Evolutionary conservation across 2,888 invertebrate species (phyloP).

Genomic region (Limnephilus marmoratus): DNA sequence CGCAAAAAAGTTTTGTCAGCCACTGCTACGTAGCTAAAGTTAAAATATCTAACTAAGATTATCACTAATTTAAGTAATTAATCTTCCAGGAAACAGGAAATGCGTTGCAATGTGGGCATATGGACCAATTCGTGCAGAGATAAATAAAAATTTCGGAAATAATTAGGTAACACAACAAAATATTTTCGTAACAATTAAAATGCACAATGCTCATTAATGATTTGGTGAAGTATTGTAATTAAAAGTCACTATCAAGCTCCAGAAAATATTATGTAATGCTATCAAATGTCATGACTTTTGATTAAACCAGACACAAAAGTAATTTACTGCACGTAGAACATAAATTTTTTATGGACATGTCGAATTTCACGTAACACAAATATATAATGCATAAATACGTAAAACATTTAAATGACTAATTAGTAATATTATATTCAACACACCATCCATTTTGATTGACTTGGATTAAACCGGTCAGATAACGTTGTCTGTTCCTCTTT

Average conservation of each 20-base stretch:
- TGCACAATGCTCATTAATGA: not conserved
- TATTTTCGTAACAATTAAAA: not conserved
- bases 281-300: not conserved
- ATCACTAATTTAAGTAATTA: not conserved
- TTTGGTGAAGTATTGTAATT: not conserved
- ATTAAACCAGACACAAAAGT: not conserved
- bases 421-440: too few relatives aligned
- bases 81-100: not conserved
- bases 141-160: not conserved
- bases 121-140: not conserved
- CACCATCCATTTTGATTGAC: too few relatives aligned
- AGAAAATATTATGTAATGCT: not conserved
- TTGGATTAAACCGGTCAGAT: too few relatives aligned
- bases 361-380: not conserved
- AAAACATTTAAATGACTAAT: too few relatives aligned
- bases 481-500: too few relatives aligned
- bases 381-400: too few relatives aligned
- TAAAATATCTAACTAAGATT: too few relatives aligned
- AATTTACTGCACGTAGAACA: not conserved
- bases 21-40: too few relatives aligned
- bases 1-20: too few relatives aligned
- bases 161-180: not conserved
- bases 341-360: not conserved
- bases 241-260: not conserved
- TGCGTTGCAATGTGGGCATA: not conserved